A percentile compares a stretch with the other conserved stretches of the same genome.
These are phyloP conservation scores for Chloroclystis v-ata DNA, from an alignment of 2,888 invertebrate genomes.

Conservation along the genomic window DNA sequence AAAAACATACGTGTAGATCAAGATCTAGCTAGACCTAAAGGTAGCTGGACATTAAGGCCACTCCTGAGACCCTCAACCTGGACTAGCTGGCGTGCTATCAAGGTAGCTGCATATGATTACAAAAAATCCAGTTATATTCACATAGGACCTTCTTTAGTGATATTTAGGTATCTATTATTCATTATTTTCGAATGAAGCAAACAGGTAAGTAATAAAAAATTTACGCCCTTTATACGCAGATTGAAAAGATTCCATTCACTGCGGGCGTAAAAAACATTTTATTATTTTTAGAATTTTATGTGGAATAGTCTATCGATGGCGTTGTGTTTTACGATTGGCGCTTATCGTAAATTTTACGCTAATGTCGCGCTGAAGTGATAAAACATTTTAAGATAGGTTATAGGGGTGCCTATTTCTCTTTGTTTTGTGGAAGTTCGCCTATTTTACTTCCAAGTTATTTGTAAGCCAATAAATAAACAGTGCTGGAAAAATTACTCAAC, in stretches of 20 bases:
- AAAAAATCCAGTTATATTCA: too few relatives aligned
- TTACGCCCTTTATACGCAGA: constrained; percentile 32
- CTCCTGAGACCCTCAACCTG: too few relatives aligned
- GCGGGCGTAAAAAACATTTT: constrained; percentile 26
- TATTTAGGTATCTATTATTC: neutral
- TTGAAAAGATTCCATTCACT: constrained; percentile 32
- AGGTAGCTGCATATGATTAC: too few relatives aligned
- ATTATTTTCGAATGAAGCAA: constrained; percentile 1
- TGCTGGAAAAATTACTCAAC: too few relatives aligned
- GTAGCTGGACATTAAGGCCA: too few relatives aligned
- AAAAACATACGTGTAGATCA: too few relatives aligned
- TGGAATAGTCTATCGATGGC: constrained; percentile 34
- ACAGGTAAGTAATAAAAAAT: constrained; percentile 32
- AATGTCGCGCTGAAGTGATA: constrained; percentile 34
- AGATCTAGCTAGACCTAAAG: too few relatives aligned
- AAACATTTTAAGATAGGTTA: constrained; percentile 35
- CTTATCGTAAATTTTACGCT: constrained; percentile 45
- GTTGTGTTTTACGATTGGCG: constrained; percentile 31
- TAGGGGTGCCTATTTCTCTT: neutral
- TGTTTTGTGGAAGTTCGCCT: neutral
- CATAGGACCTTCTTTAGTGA: too few relatives aligned
- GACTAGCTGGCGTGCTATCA: too few relatives aligned
- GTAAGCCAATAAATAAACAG: too few relatives aligned
- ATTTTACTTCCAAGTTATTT: too few relatives aligned
- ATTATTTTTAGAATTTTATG: constrained; percentile 37